Base-by-base conservation (phyloP, 1,140 invertebrate species). In the Lordiphosa clarofinis region DNA sequence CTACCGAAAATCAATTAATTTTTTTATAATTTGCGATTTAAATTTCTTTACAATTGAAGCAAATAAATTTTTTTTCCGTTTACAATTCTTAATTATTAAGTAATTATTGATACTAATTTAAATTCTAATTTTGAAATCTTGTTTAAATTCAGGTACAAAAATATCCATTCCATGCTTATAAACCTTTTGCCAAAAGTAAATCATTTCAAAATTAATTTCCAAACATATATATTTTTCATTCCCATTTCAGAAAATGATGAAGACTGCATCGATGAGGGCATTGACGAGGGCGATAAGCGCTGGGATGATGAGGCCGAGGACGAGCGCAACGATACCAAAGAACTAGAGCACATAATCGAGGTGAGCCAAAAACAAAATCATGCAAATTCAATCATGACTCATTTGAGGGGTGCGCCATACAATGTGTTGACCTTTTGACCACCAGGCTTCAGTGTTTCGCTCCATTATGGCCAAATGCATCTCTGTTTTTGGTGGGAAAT, bases 231-330 rank as follows among this genome's bases (percentile, higher is more conserved):
- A 24, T 24, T 24, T 21, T 38, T 63, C 1, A 6, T 37, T 35
- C 37, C 19, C 10, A 11, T 74, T 65, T 42, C 90, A 48, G 95
- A 96, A 90, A 94, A 94, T 0, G 95, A 96, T 69, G 96, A 97
- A 88, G 96, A 97, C 90, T 96, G 96, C 39, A 97, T 97, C 72
- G 96, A 97, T 89, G 90, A 95, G 64, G 96, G 97, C 89, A 94
- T 95, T 1, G 94, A 94, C 49, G 95, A 88, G 62, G 84, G 82
- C 71, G 78, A 88, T 56, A 88, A 88, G 56, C 86, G 86, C 63
- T 88, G 86, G 86, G 86, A 88, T 65, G 87, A 88, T 56, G 82
- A 96, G 28, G 91, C 92, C 53, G 94, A 94, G 65, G 89, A 89
- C 66, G 86, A 87, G 56, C 65, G 69, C 50, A 73, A 82, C 63